A percentile compares a stretch with the other conserved stretches of the same genome.
phyloP scores from a whole-genome alignment of 2,113 vertebrate genomes.

The Calcarius ornatus region DNA sequence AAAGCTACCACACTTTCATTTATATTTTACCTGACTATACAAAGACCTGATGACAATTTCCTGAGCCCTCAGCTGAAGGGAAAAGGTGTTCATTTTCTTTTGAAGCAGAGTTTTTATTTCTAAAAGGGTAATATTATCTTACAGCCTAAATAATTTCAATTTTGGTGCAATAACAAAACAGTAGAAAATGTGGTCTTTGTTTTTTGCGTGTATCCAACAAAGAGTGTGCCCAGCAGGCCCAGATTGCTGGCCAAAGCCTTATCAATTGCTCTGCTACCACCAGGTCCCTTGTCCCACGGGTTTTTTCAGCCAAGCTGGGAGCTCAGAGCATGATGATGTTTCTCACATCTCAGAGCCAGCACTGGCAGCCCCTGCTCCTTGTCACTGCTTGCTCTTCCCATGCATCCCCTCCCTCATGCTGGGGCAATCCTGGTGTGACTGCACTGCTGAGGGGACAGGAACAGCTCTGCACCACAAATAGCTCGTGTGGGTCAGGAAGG shows the following conservation, averaged over 20 bases:
- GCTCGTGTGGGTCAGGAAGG: fast-evolving
- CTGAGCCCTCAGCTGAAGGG: neutral
- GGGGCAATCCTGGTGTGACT: neutral
- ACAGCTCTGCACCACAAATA: neutral
- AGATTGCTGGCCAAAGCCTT: neutral
- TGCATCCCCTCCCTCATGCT: neutral
- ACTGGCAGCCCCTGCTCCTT: neutral
- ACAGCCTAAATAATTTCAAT: neutral
- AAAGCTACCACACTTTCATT: neutral
- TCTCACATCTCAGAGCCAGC: neutral
- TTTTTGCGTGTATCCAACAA: neutral
- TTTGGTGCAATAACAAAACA: neutral
- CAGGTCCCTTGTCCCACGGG: neutral
- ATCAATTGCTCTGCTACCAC: neutral
- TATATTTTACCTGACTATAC: neutral
- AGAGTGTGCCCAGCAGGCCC: neutral
- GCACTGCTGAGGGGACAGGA: neutral
- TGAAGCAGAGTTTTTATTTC: neutral
- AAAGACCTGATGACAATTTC: neutral
- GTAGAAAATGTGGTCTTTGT: neutral
- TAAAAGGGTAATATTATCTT: neutral
- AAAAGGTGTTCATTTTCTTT: neutral
- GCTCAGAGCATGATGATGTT: neutral
- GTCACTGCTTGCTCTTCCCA: neutral
- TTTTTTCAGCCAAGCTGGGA: neutral